Evolutionary conservation across 2,888 invertebrate species (phyloP), one percentile per base, ranked within the genome.

Genomic region (Drosophila emarginata): DNA sequence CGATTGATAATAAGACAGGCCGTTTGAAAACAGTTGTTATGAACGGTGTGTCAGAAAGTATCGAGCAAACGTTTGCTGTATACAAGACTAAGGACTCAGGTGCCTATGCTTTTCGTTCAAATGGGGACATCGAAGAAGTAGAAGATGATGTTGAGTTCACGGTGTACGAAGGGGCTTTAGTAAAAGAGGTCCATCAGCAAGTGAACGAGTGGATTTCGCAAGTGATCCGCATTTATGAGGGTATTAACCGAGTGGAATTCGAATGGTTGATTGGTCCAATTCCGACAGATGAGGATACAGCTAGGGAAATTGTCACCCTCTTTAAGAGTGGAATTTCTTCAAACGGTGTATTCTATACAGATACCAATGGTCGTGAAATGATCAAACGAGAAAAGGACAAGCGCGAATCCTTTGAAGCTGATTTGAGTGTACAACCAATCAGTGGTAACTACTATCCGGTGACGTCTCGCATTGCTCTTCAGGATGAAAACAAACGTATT

Each of bases 391-490:
- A 81, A 11, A 89, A 94, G 28, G 93, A 96, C 84, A 93, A 93
- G 68, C 92, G 98, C 11, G 95, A 96, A 0, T 95, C 97, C 0
- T 99, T 96, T 94, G 92, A 94, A 23, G 73, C 95, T 0, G 92
- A 93, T 0, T 85, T 96, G 18, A 91, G 92, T 0, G 28, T 11
- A 1, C 97, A 98, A 89, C 94, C 94, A 0, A 91, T 96, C 0
- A 93, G 97, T 0, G 96, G 95, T 0, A 99, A 99, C 91, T 99
- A 98, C 89, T 99, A 98, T 89, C 99, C 99, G 0, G 93, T 99
- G 0, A 97, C 96, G 0, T 95, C 96, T 9, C 94, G 95, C 82
- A 97, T 98, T 37, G 93, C 93, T 21, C 92, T 97, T 0, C 92
- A 94, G 74, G 95, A 96, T 84, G 88, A 89, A 0, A 66, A 72